Evolutionary conservation across 1,140 invertebrate species (phyloP).

Genomic region (Cherax quadricarinatus): DNA sequence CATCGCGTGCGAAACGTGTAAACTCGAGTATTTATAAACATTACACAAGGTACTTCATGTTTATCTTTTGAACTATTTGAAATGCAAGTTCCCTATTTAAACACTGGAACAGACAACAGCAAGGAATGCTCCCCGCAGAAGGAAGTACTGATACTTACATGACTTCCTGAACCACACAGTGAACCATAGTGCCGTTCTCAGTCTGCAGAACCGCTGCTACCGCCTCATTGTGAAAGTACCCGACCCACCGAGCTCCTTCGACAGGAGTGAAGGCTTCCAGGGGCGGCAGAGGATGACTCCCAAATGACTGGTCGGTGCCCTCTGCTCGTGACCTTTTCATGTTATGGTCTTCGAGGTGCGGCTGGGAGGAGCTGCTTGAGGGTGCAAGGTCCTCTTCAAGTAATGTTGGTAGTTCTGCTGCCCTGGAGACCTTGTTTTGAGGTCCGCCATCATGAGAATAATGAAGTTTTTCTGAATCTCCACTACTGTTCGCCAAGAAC

Average conservation of each 20-base stretch:
- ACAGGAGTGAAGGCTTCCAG: neutral
- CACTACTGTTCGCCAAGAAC: no score
- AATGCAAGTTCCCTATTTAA: no score
- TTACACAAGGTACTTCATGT: no score
- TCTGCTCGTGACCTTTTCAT: neutral
- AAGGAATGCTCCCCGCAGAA: neutral
- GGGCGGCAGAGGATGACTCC: slow-evolving; percentile 44
- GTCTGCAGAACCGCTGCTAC: slow-evolving; percentile 44
- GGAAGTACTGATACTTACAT: slow-evolving; percentile 46
- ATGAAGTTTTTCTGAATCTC: no score
- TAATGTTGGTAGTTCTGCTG: no score
- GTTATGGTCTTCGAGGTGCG: no score
- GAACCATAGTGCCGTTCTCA: neutral
- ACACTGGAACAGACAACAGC: neutral
- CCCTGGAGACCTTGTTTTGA: no score
- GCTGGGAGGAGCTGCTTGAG: neutral
- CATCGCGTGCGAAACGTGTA: no score
- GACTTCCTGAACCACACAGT: slow-evolving; percentile 62
- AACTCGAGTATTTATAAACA: no score
- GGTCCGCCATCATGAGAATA: no score
- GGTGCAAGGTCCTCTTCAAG: neutral
- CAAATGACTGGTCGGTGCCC: neutral
- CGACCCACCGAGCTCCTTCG: slow-evolving; percentile 17
- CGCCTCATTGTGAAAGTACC: slow-evolving; percentile 62
- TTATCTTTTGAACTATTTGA: no score